Base-by-base conservation (phyloP, 1,140 invertebrate species). In the Anoplophora glabripennis region DNA sequence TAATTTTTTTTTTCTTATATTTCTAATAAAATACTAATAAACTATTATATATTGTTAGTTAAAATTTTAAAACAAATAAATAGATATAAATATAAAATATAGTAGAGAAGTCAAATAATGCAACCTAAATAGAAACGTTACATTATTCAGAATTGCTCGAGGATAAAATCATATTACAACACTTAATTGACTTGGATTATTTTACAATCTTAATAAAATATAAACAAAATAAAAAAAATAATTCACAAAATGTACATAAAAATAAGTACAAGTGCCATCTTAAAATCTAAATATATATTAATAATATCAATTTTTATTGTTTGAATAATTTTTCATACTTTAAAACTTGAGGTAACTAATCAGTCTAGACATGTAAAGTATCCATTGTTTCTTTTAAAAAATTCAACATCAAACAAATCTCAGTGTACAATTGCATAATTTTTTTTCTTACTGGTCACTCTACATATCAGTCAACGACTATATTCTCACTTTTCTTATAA, bases 321-420 rank as follows among this genome's bases (percentile, higher is more conserved):
- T 64, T 52, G 42, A 53, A 53, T 51, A 51, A 18, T 51, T 53
- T 36, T 47, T n/a, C 21, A 40, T 52, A 51, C 44, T 53, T 56
- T 48, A 60, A 66, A 61, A 64, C 53, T 58, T 67, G 65, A 69
- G 65, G 65, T 67, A 69, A 69, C 67, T 69, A 68, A 61, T 69
- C 67, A 59, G 55, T 61, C 64, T 64, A 53, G 18, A 37, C 41
- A 51, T 15, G 37, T 57, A 63, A 48, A 56, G 60, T 57, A 48
- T 59, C 53, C 11, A 49, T 60, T 44, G 33, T 38, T 28, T 28
- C 21, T 28, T 28, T 28, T 28, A 17, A 44, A 51, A n/a, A 9
- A 54, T 14, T 14, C 4, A 10, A 45, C 10, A 11, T 53, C 47
- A 9, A 17, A 56, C 38, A 28, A 15, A 47, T 47, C 15, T 41